Evolutionary conservation across 2,888 invertebrate genomes (phyloP), one percentile per base, ranked within the genome.

Genomic region (Halocaridina rubra): DNA sequence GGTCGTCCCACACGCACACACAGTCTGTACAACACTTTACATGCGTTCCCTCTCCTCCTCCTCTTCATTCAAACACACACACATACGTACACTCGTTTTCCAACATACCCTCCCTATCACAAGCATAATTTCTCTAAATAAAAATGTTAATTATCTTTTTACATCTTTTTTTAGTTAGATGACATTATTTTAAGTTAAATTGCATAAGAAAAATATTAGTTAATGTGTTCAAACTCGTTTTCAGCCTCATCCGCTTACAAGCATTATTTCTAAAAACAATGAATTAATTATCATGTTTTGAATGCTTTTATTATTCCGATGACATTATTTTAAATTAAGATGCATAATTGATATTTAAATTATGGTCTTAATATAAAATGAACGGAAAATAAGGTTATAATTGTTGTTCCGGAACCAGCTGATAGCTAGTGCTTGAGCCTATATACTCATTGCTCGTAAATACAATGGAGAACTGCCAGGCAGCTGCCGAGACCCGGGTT

Each of bases 341-440:
- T 2, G 5, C 22, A 22, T 69, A n/a, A n/a, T 29, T 30, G n/a
- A 4, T n/a, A 30, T 2, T n/a, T 13, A 61, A 13, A 61, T n/a
- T 61, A 24, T 13, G 19, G 22, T 3, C 16, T 24, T 13, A 19
- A 10, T 22, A 10, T 13, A 13, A 1, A 27, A 13, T 29, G 30
- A 27, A 1, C 19, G 39, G 16, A 46, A 19, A 39, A n/a, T n/a
- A n/a, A n/a, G n/a, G n/a, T n/a, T n/a, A n/a, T n/a, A n/a, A n/a
- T n/a, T n/a, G n/a, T n/a, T n/a, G n/a, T n/a, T n/a, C n/a, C 19
- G 22, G 7, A 22, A 74, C 33, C 80, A 81, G 80, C 80, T 81
- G 80, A 81, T 81, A 57, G 71, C 81, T 82, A 77, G 81, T 22
- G 69, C 13, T 3, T 24, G 81, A 82, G 81, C 81, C 77, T 33